Evolutionary conservation across 2,113 vertebrate species (phyloP).

Genomic region (Syngnathoides biaculeatus): DNA sequence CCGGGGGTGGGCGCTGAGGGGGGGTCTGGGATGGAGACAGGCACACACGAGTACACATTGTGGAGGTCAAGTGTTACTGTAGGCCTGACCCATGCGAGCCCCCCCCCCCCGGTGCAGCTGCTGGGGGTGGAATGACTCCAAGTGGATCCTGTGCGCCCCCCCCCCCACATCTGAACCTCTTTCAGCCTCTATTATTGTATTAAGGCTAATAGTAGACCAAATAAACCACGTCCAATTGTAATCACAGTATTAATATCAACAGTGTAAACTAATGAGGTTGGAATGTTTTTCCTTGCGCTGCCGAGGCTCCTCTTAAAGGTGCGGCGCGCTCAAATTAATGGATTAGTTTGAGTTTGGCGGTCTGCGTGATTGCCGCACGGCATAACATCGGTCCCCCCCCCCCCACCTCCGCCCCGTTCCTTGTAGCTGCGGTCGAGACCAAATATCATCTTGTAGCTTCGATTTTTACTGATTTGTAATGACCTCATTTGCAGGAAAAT

Average conservation of each 20-base stretch:
- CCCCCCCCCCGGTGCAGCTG: slow-evolving; percentile 57
- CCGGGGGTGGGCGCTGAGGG: slow-evolving; percentile 3
- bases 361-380: slow-evolving; percentile 53
- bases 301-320: slow-evolving; percentile 52
- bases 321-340: slow-evolving; percentile 56
- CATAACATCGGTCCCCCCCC: slow-evolving; percentile 28
- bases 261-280: slow-evolving; percentile 69
- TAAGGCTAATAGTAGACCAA: slow-evolving; percentile 76
- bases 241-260: slow-evolving; percentile 75
- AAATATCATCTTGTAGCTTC: slow-evolving; percentile 25
- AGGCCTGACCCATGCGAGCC: slow-evolving; percentile 59
- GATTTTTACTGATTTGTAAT: slow-evolving; percentile 21
- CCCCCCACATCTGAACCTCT: slow-evolving; percentile 53
- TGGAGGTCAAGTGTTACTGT: slow-evolving; percentile 71
- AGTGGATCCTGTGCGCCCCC: slow-evolving; percentile 37
- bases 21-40: slow-evolving; percentile 9
- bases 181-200: slow-evolving; percentile 77
- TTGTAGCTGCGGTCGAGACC: slow-evolving; percentile 11
- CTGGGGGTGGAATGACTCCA: slow-evolving; percentile 49
- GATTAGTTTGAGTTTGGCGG: slow-evolving; percentile 61
- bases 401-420: too few relatives aligned
- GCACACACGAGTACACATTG: slow-evolving; percentile 40
- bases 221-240: slow-evolving; percentile 74
- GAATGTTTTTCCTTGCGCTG: slow-evolving; percentile 68
- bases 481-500: slow-evolving; percentile 2